Conservation (phyloP, 2,888 invertebrate species). For the Hermaeophaga mercurialis region DNA sequence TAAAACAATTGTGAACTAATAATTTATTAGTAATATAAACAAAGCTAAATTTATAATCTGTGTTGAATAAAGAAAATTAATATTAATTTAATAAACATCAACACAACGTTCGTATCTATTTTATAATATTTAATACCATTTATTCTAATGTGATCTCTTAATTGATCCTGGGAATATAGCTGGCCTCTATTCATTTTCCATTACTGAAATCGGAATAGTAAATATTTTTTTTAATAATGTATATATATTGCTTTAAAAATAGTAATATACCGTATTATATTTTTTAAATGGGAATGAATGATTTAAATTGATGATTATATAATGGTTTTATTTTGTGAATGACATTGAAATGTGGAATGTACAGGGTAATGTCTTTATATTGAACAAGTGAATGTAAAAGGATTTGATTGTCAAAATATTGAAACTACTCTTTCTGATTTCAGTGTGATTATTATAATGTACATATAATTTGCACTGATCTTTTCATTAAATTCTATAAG, state of each 20-base stretch:
- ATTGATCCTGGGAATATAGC: constrained; percentile 9
- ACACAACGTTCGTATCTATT: constrained; percentile 3
- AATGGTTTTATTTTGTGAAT: neutral
- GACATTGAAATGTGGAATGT: neutral
- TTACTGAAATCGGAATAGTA: neutral
- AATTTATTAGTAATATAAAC: neutral
- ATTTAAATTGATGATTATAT: neutral
- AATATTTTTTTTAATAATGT: neutral
- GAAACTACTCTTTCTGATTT: constrained; percentile 10
- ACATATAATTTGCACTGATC: constrained; percentile 17
- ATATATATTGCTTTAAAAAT: neutral
- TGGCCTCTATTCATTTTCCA: neutral
- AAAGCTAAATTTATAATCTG: neutral
- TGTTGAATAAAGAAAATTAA: neutral
- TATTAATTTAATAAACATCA: neutral
- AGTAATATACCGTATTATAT: neutral
- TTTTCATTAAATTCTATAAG: constrained; percentile 21
- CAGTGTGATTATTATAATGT: constrained; percentile 6
- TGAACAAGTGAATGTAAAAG: neutral
- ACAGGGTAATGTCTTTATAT: constrained; percentile 10
- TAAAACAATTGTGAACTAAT: constrained; percentile 1
- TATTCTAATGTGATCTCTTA: constrained; percentile 1
- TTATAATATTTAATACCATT: constrained; percentile 12
- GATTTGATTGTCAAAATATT: constrained; percentile 7
- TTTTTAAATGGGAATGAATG: no score